These are phyloP conservation scores for Lasioglossum villosulum DNA, from an alignment of 2,888 invertebrate species.

Conservation along the genomic window DNA sequence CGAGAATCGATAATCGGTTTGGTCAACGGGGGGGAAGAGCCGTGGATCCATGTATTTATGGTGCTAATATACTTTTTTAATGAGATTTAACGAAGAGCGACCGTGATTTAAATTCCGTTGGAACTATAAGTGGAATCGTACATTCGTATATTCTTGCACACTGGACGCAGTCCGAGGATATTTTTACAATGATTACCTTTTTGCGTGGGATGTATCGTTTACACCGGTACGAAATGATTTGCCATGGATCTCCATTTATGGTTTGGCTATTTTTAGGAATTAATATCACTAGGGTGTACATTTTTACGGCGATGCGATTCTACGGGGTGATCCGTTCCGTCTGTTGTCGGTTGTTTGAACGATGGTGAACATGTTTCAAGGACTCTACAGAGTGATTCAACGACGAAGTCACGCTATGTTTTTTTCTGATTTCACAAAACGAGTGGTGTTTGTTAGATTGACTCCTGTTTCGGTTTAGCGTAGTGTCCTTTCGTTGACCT, in stretches of 20 bases:
- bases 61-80: conserved; percentile 64
- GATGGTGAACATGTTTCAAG: neutral
- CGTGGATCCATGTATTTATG: conserved; percentile 45
- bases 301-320: conserved; percentile 67
- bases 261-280: conserved; percentile 67
- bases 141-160: conserved; percentile 53
- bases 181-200: conserved; percentile 58
- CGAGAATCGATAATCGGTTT: neutral
- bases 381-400: neutral
- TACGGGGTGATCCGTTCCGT: neutral
- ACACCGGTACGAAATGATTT: conserved; percentile 61
- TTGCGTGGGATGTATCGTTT: conserved; percentile 52
- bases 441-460: neutral
- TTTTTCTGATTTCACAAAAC: neutral
- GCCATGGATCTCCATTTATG: conserved; percentile 64
- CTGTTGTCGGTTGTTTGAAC: neutral
- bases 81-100: conserved; percentile 39
- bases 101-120: conserved; percentile 50
- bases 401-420: neutral
- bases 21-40: neutral
- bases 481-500: conserved; percentile 12
- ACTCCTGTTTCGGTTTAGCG: neutral
- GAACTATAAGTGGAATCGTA: conserved; percentile 33
- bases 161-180: conserved; percentile 43
- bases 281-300: conserved; percentile 73